These are phyloP conservation scores for Mobula hypostoma DNA, from an alignment of 2,113 vertebrate genomes.

Conservation along the genomic window DNA sequence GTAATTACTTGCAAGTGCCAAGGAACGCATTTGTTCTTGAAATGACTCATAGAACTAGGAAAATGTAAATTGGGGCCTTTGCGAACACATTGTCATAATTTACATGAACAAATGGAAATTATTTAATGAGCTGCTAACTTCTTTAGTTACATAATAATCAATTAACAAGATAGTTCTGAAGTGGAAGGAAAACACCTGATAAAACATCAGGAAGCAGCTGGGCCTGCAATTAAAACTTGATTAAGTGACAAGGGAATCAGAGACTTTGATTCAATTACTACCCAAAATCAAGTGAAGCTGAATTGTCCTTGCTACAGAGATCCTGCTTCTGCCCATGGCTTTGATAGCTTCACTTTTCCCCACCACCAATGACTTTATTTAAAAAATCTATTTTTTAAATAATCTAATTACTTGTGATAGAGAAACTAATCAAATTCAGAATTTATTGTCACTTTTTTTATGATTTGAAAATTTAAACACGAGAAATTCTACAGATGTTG, in stretches of 20 bases:
- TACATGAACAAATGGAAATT: slow-evolving; percentile 31
- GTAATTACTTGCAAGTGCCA: slow-evolving; percentile 15
- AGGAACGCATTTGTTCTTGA: slow-evolving; percentile 22
- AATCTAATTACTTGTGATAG: neutral
- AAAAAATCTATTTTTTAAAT: slow-evolving; percentile 1
- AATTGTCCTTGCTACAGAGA: neutral
- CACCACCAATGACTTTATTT: neutral
- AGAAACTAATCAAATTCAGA: neutral
- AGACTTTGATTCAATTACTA: slow-evolving; percentile 29
- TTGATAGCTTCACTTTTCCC: neutral
- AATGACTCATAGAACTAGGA: neutral
- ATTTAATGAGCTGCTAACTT: slow-evolving; percentile 29
- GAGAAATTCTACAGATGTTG: too few relatives aligned
- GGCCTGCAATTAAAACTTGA: slow-evolving; percentile 25
- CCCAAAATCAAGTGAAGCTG: neutral
- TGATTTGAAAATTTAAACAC: too few relatives aligned
- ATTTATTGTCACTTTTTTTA: too few relatives aligned
- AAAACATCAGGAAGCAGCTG: slow-evolving; percentile 5
- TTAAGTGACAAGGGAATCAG: neutral
- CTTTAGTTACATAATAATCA: slow-evolving; percentile 28
- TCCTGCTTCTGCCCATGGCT: neutral
- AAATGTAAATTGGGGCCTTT: neutral
- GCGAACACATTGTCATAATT: slow-evolving; percentile 33
- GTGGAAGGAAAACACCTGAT: slow-evolving; percentile 23
- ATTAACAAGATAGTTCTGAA: slow-evolving; percentile 28